Evolutionary conservation across 2,113 vertebrate genomes (phyloP).

Genomic region (Sinocyclocheilus grahami): DNA sequence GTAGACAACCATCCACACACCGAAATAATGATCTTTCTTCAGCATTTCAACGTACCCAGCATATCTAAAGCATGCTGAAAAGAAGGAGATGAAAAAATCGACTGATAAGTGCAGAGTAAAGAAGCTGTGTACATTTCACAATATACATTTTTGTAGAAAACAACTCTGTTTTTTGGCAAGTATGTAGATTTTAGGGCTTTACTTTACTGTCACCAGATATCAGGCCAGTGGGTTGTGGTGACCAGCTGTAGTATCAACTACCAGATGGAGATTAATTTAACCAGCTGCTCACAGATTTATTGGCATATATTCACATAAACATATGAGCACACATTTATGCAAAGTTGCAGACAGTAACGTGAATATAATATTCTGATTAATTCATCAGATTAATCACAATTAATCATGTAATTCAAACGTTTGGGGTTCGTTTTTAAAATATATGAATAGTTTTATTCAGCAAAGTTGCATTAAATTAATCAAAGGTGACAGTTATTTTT

Average conservation of each 20-base stretch:
- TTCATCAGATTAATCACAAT: not conserved
- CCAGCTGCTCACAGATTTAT: conserved; percentile 32
- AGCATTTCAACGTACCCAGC: not conserved
- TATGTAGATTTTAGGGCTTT: not conserved
- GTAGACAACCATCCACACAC: conserved; percentile 49
- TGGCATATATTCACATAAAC: conserved; percentile 24
- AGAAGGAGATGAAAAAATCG: too few species aligned
- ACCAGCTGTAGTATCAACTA: conserved; percentile 26
- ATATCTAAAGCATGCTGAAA: not conserved
- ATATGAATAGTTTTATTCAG: too few species aligned
- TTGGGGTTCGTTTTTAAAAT: not conserved
- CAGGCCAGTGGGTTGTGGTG: conserved; percentile 1
- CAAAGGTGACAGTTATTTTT: not conserved
- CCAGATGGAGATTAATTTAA: conserved; percentile 22
- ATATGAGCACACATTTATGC: not conserved
- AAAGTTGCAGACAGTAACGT: not conserved
- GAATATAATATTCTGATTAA: not conserved
- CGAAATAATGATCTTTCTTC: not conserved
- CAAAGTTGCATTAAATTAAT: too few species aligned
- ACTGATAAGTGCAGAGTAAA: not conserved
- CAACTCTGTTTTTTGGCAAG: conserved; percentile 3
- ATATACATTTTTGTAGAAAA: not conserved
- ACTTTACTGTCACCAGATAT: conserved; percentile 32
- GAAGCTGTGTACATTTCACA: not conserved
- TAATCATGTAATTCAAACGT: not conserved